phyloP scores from a whole-genome alignment of 2,888 invertebrate species.

The Eudemis profundana region DNA sequence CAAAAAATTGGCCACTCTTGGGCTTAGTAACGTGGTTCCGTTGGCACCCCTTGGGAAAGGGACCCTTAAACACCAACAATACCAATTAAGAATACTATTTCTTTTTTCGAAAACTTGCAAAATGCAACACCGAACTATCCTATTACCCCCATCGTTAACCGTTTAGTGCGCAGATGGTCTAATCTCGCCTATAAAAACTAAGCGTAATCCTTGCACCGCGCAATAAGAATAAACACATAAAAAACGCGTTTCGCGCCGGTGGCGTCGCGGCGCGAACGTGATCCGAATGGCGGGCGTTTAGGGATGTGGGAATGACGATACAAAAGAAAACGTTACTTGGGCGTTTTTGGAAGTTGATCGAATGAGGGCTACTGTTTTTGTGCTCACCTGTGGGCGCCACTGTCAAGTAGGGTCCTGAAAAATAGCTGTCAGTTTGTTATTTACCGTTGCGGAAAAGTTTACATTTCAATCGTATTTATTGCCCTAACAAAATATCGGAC shows the following conservation, averaged over 20 bases:
- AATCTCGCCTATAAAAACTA: constrained; percentile 49
- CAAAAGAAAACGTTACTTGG: neutral
- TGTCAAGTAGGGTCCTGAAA: no score
- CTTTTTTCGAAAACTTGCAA: neutral
- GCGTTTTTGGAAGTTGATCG: no score
- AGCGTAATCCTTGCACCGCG: constrained; percentile 46
- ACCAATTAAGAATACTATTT: neutral
- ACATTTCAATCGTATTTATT: no score
- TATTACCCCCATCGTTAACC: constrained; percentile 43
- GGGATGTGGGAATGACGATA: constrained; percentile 9
- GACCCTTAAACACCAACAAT: no score
- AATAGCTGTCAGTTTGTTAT: no score
- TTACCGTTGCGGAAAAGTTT: no score
- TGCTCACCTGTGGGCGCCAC: no score
- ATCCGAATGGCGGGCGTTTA: constrained; percentile 43
- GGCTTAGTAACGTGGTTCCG: no score
- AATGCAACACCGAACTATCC: constrained; percentile 12
- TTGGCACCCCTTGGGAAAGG: no score
- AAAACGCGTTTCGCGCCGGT: constrained; percentile 47
- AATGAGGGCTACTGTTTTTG: no score
- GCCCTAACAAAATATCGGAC: no score
- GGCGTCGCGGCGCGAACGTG: constrained; percentile 47
- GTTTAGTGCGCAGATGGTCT: constrained; percentile 44
- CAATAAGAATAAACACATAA: constrained; percentile 50
- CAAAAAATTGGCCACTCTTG: no score